These are phyloP conservation scores for Cheilosia vulpina DNA, from an alignment of 2,888 invertebrate species.

Conservation along the genomic window DNA sequence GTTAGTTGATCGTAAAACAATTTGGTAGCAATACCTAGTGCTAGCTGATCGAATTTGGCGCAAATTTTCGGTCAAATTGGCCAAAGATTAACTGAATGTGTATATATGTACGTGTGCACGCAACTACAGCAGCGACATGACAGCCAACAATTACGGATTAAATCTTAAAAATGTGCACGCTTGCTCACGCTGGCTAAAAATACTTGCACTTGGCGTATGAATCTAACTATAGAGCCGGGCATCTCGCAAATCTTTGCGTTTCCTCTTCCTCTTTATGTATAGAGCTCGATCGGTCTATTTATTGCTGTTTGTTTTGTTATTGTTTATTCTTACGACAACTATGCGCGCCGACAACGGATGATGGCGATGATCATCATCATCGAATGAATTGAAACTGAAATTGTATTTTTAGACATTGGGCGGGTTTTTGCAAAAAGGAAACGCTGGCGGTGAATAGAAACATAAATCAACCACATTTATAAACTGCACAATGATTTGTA, in stretches of 20 bases:
- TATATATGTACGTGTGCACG: background rate
- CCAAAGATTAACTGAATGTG: background rate
- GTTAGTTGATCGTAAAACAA: constrained; percentile 46
- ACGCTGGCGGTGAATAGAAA: constrained; percentile 41
- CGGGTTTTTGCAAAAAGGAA: constrained; percentile 43
- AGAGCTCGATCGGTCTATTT: constrained; percentile 31
- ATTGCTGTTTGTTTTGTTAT: constrained; percentile 46
- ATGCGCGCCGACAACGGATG: background rate
- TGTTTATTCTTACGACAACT: constrained; percentile 43
- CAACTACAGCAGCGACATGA: constrained; percentile 24
- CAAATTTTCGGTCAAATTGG: constrained; percentile 12
- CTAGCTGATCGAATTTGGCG: background rate
- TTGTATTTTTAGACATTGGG: constrained; percentile 62
- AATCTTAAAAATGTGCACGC: constrained; percentile 41
- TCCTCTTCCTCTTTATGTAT: constrained; percentile 31
- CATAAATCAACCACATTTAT: constrained; percentile 58
- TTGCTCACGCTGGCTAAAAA: constrained; percentile 53
- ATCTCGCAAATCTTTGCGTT: constrained; percentile 17
- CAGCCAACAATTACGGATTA: constrained; percentile 57
- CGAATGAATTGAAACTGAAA: constrained; percentile 52
- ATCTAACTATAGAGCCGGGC: constrained; percentile 55
- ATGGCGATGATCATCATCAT: constrained; percentile 12
- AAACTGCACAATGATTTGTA: constrained; percentile 36
- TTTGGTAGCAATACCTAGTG: background rate
- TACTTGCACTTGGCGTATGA: constrained; percentile 73